Evolutionary conservation across 2,113 vertebrate genomes (phyloP).

Genomic region (Aegypius monachus): DNA sequence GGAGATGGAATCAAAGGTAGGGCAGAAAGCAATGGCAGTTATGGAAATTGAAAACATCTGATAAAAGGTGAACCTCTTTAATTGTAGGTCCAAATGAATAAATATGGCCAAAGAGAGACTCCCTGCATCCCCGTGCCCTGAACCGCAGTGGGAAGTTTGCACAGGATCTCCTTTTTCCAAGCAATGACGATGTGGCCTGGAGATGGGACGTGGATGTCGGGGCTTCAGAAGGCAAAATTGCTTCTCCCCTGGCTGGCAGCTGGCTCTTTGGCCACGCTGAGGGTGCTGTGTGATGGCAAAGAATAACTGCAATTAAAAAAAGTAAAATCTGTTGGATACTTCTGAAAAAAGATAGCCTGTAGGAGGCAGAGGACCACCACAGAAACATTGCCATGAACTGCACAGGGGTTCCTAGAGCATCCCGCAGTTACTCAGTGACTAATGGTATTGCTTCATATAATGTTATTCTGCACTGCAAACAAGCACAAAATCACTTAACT

Average conservation of each 20-base stretch:
- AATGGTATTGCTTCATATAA: neutral
- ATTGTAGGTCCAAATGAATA: neutral
- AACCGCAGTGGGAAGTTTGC: neutral
- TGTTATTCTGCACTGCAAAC: neutral
- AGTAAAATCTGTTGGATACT: neutral
- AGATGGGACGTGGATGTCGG: neutral
- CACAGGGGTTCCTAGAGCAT: neutral
- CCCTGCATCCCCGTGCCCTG: neutral
- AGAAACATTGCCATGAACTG: neutral
- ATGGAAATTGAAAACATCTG: neutral
- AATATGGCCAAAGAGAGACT: neutral
- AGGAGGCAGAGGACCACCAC: neutral
- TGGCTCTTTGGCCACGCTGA: neutral
- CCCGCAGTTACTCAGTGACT: neutral
- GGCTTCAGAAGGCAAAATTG: neutral
- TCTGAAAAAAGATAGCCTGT: neutral
- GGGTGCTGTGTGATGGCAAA: neutral
- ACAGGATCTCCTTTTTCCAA: neutral
- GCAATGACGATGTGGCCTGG: neutral
- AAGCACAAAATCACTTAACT: neutral
- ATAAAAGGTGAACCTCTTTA: neutral
- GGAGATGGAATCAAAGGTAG: fast-evolving
- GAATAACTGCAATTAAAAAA: neutral
- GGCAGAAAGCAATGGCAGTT: neutral
- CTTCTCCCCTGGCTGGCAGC: neutral